Evolutionary conservation across 2,797 vertebrate genomes (phyloP).

Genomic region (Limosa lapponica): DNA sequence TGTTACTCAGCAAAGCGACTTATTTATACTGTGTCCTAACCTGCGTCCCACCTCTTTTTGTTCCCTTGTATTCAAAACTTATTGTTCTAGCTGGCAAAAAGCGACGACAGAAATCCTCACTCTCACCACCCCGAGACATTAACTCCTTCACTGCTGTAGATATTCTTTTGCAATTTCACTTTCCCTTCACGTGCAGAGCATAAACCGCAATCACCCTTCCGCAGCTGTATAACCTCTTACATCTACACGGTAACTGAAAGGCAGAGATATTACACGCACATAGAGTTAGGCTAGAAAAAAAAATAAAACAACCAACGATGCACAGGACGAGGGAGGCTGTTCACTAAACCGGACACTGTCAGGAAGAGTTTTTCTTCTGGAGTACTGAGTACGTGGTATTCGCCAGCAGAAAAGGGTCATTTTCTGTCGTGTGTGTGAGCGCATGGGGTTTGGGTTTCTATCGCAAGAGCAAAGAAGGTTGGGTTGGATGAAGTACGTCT

Average conservation of each 20-base stretch:
- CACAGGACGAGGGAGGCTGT: conserved; percentile 31
- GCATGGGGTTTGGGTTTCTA: conserved; percentile 56
- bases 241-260: conserved; percentile 29
- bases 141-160: background rate
- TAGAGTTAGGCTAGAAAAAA: conserved; percentile 33
- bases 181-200: conserved; percentile 33
- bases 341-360: background rate
- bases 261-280: conserved; percentile 39
- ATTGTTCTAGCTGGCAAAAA: conserved; percentile 38
- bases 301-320: background rate
- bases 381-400: conserved; percentile 8
- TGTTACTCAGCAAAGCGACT: background rate
- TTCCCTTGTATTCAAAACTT: background rate
- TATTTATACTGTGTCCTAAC: conserved; percentile 49
- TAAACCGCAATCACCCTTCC: background rate
- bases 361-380: conserved; percentile 13
- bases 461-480: conserved; percentile 53
- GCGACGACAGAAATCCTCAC: background rate
- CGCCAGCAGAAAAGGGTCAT: conserved; percentile 45
- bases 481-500: conserved; percentile 68
- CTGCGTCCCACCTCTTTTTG: background rate
- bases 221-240: conserved; percentile 41
- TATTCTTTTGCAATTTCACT: conserved; percentile 6
- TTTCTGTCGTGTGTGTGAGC: conserved; percentile 56
- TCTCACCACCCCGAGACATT: background rate